Evolutionary conservation across 1,140 invertebrate species (phyloP).

Genomic region (Drosophila mauritiana): DNA sequence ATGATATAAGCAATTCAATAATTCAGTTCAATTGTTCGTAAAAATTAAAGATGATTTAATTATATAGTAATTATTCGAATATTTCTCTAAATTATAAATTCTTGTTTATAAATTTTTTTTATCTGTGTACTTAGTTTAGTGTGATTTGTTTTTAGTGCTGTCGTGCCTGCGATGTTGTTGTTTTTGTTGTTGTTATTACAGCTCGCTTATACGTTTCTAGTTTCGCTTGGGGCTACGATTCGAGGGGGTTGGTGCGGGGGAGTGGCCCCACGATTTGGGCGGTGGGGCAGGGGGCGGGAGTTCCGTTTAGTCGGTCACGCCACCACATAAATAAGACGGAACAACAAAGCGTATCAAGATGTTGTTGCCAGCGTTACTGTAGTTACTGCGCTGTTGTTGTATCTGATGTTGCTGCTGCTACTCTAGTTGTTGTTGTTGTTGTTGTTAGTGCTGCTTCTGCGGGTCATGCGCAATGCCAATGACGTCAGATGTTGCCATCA

Average conservation of each 20-base stretch:
- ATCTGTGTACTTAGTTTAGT: slow-evolving; percentile 2
- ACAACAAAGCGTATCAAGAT: slow-evolving; percentile 62
- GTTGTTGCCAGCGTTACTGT: slow-evolving; percentile 48
- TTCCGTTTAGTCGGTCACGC: slow-evolving; percentile 81
- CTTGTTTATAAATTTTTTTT: not conserved
- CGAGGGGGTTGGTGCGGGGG: not conserved
- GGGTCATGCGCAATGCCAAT: slow-evolving; percentile 76
- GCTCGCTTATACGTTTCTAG: slow-evolving; percentile 40
- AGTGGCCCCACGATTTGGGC: slow-evolving; percentile 1
- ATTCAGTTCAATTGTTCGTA: no score
- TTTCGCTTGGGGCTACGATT: slow-evolving; percentile 22
- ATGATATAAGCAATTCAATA: no score
- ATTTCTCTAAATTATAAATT: not conserved
- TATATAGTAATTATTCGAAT: not conserved
- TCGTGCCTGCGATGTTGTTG: slow-evolving; percentile 51
- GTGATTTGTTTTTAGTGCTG: slow-evolving; percentile 45
- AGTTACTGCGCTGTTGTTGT: slow-evolving; percentile 23
- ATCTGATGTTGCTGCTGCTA: slow-evolving; percentile 15
- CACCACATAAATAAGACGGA: slow-evolving; percentile 71
- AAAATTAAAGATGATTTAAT: no score
- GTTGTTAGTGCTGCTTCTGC: slow-evolving; percentile 38
- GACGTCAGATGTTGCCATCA: slow-evolving; percentile 74
- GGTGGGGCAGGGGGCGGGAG: slow-evolving; percentile 39
- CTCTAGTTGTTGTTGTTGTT: slow-evolving; percentile 26
- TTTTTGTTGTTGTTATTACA: slow-evolving; percentile 51